phyloP scores from a whole-genome alignment of 2,888 invertebrate species.

The Uropetala carovei region DNA sequence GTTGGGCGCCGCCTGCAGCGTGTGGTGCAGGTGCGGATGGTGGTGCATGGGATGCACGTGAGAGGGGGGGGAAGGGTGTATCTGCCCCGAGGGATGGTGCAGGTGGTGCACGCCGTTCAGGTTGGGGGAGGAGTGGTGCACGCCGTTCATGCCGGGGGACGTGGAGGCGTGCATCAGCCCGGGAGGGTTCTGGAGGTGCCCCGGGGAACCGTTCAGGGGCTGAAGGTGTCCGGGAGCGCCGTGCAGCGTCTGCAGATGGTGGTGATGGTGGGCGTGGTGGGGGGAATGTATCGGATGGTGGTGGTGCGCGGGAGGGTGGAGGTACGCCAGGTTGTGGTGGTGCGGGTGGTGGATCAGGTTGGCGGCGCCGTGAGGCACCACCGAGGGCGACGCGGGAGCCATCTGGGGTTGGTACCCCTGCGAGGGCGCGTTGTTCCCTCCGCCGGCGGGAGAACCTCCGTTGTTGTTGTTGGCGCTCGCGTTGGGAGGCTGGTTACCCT shows the following conservation, averaged over 20 bases:
- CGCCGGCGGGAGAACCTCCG: not conserved
- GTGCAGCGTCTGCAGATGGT: not conserved
- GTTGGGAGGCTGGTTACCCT: conserved; percentile 58
- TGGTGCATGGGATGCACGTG: conserved; percentile 66
- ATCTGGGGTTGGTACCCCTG: conserved; percentile 40
- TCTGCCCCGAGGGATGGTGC: not conserved
- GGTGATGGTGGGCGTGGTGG: not conserved
- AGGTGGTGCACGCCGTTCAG: not conserved
- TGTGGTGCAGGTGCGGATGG: conserved; percentile 64
- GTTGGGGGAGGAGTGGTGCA: not conserved
- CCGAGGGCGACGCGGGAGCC: no score
- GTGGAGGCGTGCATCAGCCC: not conserved
- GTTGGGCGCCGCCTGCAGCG: not conserved
- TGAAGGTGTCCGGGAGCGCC: not conserved
- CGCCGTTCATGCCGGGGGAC: not conserved
- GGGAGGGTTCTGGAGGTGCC: no score
- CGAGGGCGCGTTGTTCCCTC: not conserved
- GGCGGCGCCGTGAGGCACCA: no score
- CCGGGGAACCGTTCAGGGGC: not conserved
- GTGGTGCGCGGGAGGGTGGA: not conserved
- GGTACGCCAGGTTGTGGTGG: not conserved
- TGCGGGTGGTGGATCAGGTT: not conserved
- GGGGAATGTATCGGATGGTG: not conserved
- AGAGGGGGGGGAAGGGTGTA: not conserved
- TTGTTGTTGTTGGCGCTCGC: not conserved